These are phyloP conservation scores for Nysson spinosus DNA, from an alignment of 2,888 invertebrate genomes.

Conservation along the genomic window DNA sequence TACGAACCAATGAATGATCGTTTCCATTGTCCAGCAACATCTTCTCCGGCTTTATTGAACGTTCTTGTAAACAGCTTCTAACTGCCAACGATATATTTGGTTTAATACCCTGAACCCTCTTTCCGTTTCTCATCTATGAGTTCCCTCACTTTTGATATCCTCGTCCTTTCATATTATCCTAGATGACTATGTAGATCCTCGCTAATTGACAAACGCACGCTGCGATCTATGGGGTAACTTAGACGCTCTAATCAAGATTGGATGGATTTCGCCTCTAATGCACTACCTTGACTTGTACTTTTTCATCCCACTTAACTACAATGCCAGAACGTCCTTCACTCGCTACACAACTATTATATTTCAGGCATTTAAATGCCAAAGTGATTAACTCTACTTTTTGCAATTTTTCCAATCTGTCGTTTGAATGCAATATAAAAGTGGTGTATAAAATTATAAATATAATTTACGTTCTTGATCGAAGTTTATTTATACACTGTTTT, in stretches of 20 bases:
- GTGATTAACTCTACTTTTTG: too few species aligned
- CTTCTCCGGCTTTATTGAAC: conserved; percentile 38
- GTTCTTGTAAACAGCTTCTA: conserved; percentile 42
- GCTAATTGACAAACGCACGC: conserved; percentile 25
- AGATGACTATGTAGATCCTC: conserved; percentile 37
- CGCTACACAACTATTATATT: too few species aligned
- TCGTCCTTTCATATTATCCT: conserved; percentile 42
- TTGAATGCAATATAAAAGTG: too few species aligned
- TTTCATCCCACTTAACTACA: too few species aligned
- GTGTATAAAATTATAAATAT: too few species aligned
- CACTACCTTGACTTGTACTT: too few species aligned
- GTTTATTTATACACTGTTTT: too few species aligned
- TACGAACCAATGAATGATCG: conserved; percentile 22
- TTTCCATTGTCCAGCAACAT: conserved; percentile 11
- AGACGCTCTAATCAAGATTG: not conserved
- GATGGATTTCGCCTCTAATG: too few species aligned
- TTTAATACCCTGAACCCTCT: conserved; percentile 36
- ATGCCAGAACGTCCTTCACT: too few species aligned
- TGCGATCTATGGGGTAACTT: not conserved
- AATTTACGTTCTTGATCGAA: too few species aligned
- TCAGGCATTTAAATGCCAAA: too few species aligned
- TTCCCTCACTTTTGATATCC: conserved; percentile 25
- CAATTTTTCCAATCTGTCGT: too few species aligned
- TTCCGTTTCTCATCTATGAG: conserved; percentile 33
- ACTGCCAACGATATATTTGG: conserved; percentile 44